Conservation (phyloP, 2,797 vertebrate genomes). For the Premnoplex brunnescens region DNA sequence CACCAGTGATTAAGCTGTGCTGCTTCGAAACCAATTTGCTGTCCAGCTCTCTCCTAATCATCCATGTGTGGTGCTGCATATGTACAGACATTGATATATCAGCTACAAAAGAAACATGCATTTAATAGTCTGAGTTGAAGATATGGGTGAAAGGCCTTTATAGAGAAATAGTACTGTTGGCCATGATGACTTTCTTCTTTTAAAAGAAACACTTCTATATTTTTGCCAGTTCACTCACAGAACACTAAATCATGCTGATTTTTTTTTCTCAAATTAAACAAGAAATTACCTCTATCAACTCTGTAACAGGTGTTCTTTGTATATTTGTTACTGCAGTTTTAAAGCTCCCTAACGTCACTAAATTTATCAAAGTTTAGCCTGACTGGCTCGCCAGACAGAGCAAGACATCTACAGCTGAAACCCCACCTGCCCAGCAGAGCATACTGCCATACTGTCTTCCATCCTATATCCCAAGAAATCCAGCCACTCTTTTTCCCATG, state of each 20-base stretch:
- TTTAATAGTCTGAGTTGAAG: neutral
- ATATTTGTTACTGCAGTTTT: neutral
- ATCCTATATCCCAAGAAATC: neutral
- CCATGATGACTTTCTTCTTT: neutral
- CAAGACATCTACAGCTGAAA: neutral
- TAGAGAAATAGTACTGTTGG: neutral
- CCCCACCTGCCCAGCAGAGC: neutral
- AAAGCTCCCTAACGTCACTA: neutral
- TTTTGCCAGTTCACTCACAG: neutral
- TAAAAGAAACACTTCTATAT: neutral
- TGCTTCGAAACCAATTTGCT: neutral
- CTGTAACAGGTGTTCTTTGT: neutral
- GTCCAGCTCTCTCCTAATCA: neutral
- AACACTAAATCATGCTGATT: neutral
- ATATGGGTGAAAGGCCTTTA: neutral
- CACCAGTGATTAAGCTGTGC: neutral
- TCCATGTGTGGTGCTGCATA: neutral
- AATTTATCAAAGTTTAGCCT: neutral
- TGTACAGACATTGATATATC: neutral
- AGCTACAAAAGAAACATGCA: neutral
- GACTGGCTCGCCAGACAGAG: neutral
- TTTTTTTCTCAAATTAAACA: neutral
- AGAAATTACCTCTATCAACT: neutral
- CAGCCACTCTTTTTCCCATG: neutral
- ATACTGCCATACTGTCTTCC: neutral